These are phyloP conservation scores for Anthrax anthrax DNA, from an alignment of 2,888 invertebrate species.

Conservation along the genomic window DNA sequence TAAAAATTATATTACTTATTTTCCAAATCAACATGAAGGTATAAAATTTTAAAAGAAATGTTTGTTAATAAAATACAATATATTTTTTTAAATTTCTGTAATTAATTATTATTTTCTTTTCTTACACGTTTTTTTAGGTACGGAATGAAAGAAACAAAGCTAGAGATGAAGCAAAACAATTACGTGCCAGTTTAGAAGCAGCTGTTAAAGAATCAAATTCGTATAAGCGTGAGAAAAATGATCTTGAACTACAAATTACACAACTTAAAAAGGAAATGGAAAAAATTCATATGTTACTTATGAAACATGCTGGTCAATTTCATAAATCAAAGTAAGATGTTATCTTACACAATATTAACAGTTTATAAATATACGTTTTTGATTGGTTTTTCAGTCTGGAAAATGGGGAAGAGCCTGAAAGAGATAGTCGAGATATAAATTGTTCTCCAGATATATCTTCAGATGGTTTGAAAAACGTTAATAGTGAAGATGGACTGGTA, in stretches of 20 bases:
- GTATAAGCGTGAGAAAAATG: constrained; percentile 63
- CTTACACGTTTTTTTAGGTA: constrained; percentile 40
- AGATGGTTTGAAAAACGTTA: constrained; percentile 34
- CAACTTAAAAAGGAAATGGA: constrained; percentile 70
- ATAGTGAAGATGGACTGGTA: constrained; percentile 34
- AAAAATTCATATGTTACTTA: constrained; percentile 50
- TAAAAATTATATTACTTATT: too few species aligned
- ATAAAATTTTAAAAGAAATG: too few species aligned
- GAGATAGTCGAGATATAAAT: constrained; percentile 30
- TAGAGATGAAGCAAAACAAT: constrained; percentile 73
- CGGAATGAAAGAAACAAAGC: constrained; percentile 87
- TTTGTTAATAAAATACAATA: too few species aligned
- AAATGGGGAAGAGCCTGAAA: constrained; percentile 30
- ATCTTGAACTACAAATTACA: constrained; percentile 59
- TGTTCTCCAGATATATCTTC: constrained; percentile 34
- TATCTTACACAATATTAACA: not conserved
- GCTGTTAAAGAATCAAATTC: constrained; percentile 59
- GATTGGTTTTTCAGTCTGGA: constrained; percentile 11
- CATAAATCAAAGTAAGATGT: constrained; percentile 34
- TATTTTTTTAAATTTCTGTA: too few species aligned
- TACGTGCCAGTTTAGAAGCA: constrained; percentile 65
- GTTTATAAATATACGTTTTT: not conserved
- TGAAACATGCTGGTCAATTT: constrained; percentile 57
- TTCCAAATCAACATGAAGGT: too few species aligned
- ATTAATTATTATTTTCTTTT: too few species aligned